These are phyloP conservation scores for Peromyscus aztecus DNA, from an alignment of 2,797 vertebrate species.

Conservation along the genomic window DNA sequence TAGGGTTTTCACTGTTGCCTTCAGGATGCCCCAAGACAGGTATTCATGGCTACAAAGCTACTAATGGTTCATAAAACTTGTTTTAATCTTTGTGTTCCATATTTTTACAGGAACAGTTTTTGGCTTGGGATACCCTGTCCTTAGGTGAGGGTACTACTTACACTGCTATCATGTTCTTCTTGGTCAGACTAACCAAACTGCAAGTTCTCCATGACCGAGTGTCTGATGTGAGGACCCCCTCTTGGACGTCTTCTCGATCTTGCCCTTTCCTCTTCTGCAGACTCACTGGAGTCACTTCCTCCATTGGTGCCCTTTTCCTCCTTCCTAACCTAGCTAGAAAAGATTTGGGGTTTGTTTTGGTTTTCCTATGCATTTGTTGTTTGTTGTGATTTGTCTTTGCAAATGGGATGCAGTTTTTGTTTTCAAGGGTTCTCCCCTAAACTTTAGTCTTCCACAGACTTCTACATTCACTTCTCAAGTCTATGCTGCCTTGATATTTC, in stretches of 20 bases:
- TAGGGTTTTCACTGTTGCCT: not conserved
- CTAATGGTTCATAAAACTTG: conserved; percentile 49
- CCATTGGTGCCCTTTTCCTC: not conserved
- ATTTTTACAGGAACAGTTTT: conserved; percentile 61
- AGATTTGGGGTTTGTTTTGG: not conserved
- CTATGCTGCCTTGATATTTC: not conserved
- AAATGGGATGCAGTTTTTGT: not conserved
- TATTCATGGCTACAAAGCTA: conserved; percentile 54
- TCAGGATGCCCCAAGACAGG: not conserved
- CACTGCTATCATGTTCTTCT: conserved; percentile 74
- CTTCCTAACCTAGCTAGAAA: not conserved
- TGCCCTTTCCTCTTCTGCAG: not conserved
- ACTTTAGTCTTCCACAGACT: not conserved
- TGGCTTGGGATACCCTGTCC: conserved; percentile 44
- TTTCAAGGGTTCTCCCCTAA: not conserved
- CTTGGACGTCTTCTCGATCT: not conserved
- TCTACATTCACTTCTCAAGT: not conserved
- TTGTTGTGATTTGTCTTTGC: not conserved
- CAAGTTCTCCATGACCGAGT: conserved; percentile 24
- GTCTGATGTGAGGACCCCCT: conserved; percentile 5
- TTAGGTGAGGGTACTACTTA: conserved; percentile 54
- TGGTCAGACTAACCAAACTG: conserved; percentile 70
- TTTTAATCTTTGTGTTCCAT: conserved; percentile 59
- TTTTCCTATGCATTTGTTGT: not conserved
- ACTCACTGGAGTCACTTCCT: not conserved